A percentile compares a stretch with the other conserved stretches of the same genome.
phyloP scores from a whole-genome alignment of 1,140 invertebrate species.

The Leptinotarsa lineolata region DNA sequence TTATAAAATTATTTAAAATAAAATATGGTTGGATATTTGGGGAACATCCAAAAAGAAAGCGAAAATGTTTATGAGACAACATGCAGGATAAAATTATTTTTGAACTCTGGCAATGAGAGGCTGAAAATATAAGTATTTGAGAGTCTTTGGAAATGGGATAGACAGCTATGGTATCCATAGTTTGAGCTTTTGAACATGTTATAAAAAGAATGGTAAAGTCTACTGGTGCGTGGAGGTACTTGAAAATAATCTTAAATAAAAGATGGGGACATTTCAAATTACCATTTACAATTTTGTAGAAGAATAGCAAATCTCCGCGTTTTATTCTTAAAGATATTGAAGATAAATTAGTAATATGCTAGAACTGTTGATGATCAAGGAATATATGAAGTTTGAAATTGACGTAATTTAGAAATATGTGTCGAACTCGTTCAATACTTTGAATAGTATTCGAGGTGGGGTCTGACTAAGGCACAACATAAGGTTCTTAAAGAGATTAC shows the following conservation, averaged over 20 bases:
- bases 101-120: conserved; percentile 3
- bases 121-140: background rate
- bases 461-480: background rate
- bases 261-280: conserved; percentile 4
- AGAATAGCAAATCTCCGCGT: background rate
- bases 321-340: background rate
- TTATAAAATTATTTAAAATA: background rate
- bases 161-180: background rate
- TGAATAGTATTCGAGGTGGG: background rate
- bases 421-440: background rate
- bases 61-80: background rate
- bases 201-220: conserved; percentile 13
- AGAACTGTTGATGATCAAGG: background rate
- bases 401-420: conserved; percentile 1
- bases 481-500: background rate
- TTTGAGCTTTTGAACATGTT: background rate
- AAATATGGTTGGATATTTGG: background rate
- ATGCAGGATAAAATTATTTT: background rate
- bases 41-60: background rate
- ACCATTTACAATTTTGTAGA: background rate
- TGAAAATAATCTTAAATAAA: background rate
- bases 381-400: background rate
- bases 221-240: conserved; percentile 1
- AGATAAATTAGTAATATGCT: background rate
- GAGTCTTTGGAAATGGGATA: background rate